Conservation (phyloP, 2,113 vertebrate species). For the Meriones unguiculatus region DNA sequence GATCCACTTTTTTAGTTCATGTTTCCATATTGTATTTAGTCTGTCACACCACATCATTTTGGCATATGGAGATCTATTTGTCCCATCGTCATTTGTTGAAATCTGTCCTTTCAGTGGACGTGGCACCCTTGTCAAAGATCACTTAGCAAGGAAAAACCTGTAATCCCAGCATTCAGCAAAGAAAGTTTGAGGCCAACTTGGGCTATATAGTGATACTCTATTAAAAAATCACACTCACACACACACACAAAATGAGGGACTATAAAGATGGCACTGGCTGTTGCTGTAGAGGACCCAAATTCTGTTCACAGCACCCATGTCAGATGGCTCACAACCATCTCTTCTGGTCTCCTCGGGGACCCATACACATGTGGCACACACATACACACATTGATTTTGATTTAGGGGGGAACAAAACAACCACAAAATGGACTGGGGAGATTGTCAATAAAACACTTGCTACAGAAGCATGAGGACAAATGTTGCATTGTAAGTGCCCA, state of each 20-base stretch:
- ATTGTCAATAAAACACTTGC: not conserved
- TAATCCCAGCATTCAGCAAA: not conserved
- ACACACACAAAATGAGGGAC: not conserved
- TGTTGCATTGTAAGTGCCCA: not conserved
- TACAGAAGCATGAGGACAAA: not conserved
- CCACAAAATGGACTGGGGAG: not conserved
- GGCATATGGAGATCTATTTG: not conserved
- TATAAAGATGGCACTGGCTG: not conserved
- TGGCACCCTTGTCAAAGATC: not conserved
- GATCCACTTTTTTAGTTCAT: not conserved
- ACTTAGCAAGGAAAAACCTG: not conserved
- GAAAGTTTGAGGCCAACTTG: not conserved
- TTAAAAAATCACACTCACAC: not conserved
- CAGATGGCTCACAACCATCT: not conserved
- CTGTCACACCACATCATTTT: not conserved
- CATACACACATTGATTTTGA: not conserved
- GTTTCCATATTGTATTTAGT: not conserved
- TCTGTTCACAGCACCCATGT: not conserved
- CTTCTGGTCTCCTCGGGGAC: not conserved
- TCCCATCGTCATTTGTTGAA: not conserved
- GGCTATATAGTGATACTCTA: not conserved
- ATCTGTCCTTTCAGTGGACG: not conserved
- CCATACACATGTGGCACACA: not conserved
- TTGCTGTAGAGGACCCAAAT: not conserved
- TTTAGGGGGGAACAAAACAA: not conserved